Percentiles rank a stretch among this genome's conserved stretches.
Conservation (phyloP, 2,797 vertebrate species). For the Somateria mollissima region DNA sequence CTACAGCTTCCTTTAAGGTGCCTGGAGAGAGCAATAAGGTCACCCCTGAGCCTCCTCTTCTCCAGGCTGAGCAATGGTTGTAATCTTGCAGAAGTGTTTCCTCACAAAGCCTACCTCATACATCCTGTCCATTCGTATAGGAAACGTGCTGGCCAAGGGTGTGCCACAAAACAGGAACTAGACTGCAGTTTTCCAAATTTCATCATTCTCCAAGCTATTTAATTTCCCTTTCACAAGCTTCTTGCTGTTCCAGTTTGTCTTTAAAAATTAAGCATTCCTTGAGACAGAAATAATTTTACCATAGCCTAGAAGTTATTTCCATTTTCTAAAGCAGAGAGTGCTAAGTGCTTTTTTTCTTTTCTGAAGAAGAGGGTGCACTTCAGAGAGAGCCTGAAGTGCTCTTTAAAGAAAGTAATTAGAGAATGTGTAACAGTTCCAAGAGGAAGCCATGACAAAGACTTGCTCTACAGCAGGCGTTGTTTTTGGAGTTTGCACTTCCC, state of each 20-base stretch:
- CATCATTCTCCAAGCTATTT: background rate
- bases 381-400: too few relatives aligned
- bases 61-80: background rate
- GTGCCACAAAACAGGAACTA: background rate
- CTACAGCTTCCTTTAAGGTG: too few relatives aligned
- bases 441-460: background rate
- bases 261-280: background rate
- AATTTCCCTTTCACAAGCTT: constrained; percentile 4
- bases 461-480: background rate
- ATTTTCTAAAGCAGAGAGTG: background rate
- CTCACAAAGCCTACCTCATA: background rate
- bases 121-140: background rate
- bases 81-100: background rate
- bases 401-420: background rate
- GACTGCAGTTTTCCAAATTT: background rate
- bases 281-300: background rate
- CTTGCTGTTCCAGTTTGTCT: background rate
- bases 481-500: background rate
- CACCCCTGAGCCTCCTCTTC: too few relatives aligned
- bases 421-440: background rate
- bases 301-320: background rate
- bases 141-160: background rate
- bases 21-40: too few relatives aligned
- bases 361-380: too few relatives aligned
- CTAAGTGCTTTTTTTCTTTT: background rate